Base-by-base conservation (phyloP, 2,113 vertebrate species). In the Alosa alosa region DNA sequence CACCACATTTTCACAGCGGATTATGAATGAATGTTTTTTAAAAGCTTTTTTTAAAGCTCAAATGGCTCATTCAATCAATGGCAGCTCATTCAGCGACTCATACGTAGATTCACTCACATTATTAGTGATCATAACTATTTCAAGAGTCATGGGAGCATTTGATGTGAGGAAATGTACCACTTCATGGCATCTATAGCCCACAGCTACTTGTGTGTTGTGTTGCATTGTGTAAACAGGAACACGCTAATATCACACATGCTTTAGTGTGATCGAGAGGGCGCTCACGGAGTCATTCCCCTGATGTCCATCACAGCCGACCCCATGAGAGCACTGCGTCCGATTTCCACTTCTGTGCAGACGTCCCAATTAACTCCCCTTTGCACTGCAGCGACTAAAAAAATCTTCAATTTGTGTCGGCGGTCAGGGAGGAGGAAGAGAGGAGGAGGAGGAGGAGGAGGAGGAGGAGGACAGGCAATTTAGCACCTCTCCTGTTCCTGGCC, bases 291-390 rank as follows among this genome's bases (percentile, higher is more conserved):
- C 72, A 78, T 78, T 78, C 31, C 68, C 72, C 31, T 15, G 25
- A 39, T 39, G 72, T 78, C 36, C 25, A 13, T 78, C 72, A 78
- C 72, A 78, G 72, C 72, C 31, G 31, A 39, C 36, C 72, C 72
- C 72, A 39, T 15, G 25, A 78, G 72, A 39, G 20, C 72, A 78
- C 31, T 4, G 11, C 13, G 55, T 13, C 36, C 72, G 31, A 78
- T 78, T 31, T 78, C 72, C 15, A 15, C n/a, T 36, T 78, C 15
- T 36, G 72, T 78, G 3, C 72, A 31, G 15, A 78, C 13, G 72
- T 78, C 47, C 87, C 90, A 90, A 92, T 94, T 93, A 93, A 91
- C 91, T 89, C 68, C 83, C 36, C 45, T 41, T 90, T 87, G 84
- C 91, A 86, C 84, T 75, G 57, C 89, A 85, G 84, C 86, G 87